Percentiles rank a stretch among this genome's conserved stretches.
Conservation (phyloP, 2,888 invertebrate genomes). For the Plagiodera versicolora region DNA sequence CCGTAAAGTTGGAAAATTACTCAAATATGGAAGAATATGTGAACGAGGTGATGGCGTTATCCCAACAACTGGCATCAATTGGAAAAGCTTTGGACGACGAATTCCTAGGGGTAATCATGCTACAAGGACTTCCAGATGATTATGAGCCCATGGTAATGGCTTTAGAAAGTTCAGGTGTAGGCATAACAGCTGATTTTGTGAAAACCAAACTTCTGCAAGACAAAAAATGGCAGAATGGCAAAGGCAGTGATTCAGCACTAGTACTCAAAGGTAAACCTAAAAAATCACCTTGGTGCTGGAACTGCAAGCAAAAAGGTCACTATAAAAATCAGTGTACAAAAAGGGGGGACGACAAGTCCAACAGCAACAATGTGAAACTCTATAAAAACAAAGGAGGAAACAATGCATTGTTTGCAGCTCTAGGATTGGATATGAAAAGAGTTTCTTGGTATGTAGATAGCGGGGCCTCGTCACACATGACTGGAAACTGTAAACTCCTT, state of each 20-base stretch:
- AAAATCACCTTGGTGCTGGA: constrained; percentile 26
- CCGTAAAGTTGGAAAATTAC: too few species aligned
- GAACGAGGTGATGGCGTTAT: too few species aligned
- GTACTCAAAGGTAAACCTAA: constrained; percentile 4
- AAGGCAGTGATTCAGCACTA: constrained; percentile 13
- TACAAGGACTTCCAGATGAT: too few species aligned
- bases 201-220: too few species aligned
- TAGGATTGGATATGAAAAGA: too few species aligned
- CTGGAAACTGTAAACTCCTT: constrained; percentile 12
- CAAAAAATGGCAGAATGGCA: constrained; percentile 20
- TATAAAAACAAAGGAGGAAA: constrained; percentile 5
- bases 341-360: neutral
- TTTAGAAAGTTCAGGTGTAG: too few species aligned
- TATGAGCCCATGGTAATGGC: too few species aligned
- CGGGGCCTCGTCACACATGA: constrained; percentile 21
- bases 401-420: constrained; percentile 15
- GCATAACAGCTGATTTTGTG: too few species aligned
- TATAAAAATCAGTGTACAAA: constrained; percentile 23
- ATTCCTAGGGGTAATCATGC: too few species aligned
- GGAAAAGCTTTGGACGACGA: too few species aligned
- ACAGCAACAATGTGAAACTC: neutral
- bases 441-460: constrained; percentile 21
- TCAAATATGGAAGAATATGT: too few species aligned
- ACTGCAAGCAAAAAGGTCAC: constrained; percentile 20
- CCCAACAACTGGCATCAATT: too few species aligned